Evolutionary conservation across 2,113 vertebrate genomes (phyloP), one percentile per base, ranked within the genome.

Genomic region (Neoarius graeffei): DNA sequence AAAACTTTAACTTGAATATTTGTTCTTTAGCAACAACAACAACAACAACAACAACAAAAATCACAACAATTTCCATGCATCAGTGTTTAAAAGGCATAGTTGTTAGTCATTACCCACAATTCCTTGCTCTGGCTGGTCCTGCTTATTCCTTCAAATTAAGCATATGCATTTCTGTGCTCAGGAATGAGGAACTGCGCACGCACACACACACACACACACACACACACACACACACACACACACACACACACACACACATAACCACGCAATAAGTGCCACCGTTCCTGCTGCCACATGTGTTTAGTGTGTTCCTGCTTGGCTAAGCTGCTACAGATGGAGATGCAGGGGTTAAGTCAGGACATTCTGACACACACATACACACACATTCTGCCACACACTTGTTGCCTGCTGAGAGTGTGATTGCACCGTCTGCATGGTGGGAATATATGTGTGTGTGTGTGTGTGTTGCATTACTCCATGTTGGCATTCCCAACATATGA

Each of bases 261-360:
- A 19, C 50, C 73, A 54, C 23, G 52, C 74, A 77, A 25, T 54
- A 79, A n/a, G 77, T 81, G 27, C 77, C 77, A 81, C 77, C 20
- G 73, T 76, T 50, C 20, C 73, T 81, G 52, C 8, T 59, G 54
- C 77, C 77, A 59, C 59, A 59, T 81, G 77, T 81, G n/a, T 81
- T 81, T 59, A 35, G 54, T 81, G 77, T 35, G 54, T 81, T 81
- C 54, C 54, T 81, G 76, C n/a, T 79, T 7, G 13, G 50, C 13
- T 79, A 79, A 79, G 25, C 76, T 79, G 77, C n/a, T 59, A 59
- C 77, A 81, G 54, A 81, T 81, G 77, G 25, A 80, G n/a, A 59
- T 20, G 77, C n/a, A 81, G 54, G 54, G 77, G 54, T 81, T 81
- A 81, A 81, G 77, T 81, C 77, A 30, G 77, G 77, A 81, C 77